Evolutionary conservation across 2,797 vertebrate species (phyloP), one percentile per base, ranked within the genome.

Genomic region (Gymnopithys bicolor): DNA sequence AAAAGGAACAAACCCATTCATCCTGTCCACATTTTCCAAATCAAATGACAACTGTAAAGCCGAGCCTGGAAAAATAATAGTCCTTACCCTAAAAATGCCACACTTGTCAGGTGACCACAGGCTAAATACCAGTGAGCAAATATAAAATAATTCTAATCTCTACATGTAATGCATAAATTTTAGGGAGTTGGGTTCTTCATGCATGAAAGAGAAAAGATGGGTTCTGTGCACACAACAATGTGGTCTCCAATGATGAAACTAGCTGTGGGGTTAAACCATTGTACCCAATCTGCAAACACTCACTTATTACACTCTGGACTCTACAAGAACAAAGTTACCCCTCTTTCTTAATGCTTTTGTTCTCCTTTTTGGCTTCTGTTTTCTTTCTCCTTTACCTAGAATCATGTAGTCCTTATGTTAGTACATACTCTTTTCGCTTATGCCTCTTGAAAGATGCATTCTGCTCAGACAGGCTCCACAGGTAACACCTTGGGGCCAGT

Each of bases 1-100:
- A 98, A 98, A 98, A 98, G 98, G 98, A 98, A 97, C 96, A 97
- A 98, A 97, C 96, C 97, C 97, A 97, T 98, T 98, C 97, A 98
- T 90, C 97, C 90, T 97, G 97, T 98, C 98, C 97, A 97, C 97
- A 95, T 97, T 98, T 97, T 97, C 97, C 96, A 97, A 97, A 96
- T 56, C 81, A 49, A 98, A 98, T 97, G 97, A 98, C 63, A 73
- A 97, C 96, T 97, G 96, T 90, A 98, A 98, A 97, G 96, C 77
- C 94, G 71, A 91, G 96, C 90, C 96, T 94, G 92, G 93, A 90
- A 97, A 97, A 97, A 96, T 93, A 95, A 96, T 93, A 94, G 92
- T 81, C 58, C 90, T 97, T 94, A 84, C 89, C 73, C 91, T 69
- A 56, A 35, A 97, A 95, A 94, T 53, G 86, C 84, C 87, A 80